Evolutionary conservation across 2,888 invertebrate genomes (phyloP).

Genomic region (Eupithecia exiguata): DNA sequence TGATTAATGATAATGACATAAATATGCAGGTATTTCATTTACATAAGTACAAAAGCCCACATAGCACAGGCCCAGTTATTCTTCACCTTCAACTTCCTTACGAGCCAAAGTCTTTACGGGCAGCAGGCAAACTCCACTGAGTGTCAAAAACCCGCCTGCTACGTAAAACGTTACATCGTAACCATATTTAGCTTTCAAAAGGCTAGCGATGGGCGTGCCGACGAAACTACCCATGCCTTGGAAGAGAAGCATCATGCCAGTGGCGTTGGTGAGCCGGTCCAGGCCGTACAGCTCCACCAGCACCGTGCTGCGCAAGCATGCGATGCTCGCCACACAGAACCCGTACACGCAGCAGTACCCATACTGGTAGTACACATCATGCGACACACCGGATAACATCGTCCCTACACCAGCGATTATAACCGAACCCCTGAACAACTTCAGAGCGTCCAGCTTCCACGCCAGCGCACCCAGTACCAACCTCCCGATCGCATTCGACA

Average conservation of each 20-base stretch:
- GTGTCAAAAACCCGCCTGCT: slow-evolving; percentile 12
- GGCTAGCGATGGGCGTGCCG: slow-evolving; percentile 24
- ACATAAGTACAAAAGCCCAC: background rate
- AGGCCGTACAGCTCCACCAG: slow-evolving; percentile 36
- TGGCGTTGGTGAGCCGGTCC: slow-evolving; percentile 37
- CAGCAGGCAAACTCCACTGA: slow-evolving; percentile 4
- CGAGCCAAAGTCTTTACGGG: background rate
- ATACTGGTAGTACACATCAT: slow-evolving; percentile 31
- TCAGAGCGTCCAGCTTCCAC: slow-evolving; percentile 22
- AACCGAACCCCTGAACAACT: slow-evolving; percentile 14
- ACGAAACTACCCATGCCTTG: slow-evolving; percentile 33
- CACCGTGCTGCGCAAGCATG: slow-evolving; percentile 27
- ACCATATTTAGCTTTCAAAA: slow-evolving; percentile 1
- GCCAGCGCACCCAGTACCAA: slow-evolving; percentile 28
- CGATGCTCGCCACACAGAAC: slow-evolving; percentile 21
- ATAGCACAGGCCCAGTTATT: background rate
- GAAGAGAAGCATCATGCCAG: slow-evolving; percentile 35
- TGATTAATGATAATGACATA: slow-evolving; percentile 12
- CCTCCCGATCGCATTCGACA: slow-evolving; percentile 28
- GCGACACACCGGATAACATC: slow-evolving; percentile 20
- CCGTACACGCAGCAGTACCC: slow-evolving; percentile 29
- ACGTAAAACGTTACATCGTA: background rate
- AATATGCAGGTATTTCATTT: background rate
- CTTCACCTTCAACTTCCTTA: background rate
- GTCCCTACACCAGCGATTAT: slow-evolving; percentile 11